Evolutionary conservation across 1,140 invertebrate species (phyloP), one percentile per base, ranked within the genome.

Genomic region (Dendroctonus valens): DNA sequence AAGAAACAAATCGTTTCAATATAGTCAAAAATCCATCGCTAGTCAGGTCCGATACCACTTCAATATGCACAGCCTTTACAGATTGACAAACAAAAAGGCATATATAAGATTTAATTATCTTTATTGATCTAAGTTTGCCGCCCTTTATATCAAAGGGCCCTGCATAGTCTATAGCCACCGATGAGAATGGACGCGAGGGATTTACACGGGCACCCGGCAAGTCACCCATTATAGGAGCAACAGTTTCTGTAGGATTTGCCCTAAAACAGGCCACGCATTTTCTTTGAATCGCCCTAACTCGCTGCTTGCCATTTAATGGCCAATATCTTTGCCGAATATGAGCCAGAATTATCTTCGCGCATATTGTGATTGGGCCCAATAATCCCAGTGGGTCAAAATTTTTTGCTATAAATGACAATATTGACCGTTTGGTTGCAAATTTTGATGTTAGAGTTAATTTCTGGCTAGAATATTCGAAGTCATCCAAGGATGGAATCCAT

Each of bases 111-210:
- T 65, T 65, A 6, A 69, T 46, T 39, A 60, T 5, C 40, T 59
- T 65, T 6, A n/a, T 38, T 4, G 7, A 37, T 15, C 62, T 37
- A 40, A 44, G 53, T 44, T 57, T 54, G 7, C 62, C 40, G 9
- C 53, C 62, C 48, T 65, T 65, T 39, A 68, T 46, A 5, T 59
- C 12, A 38, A 67, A 67, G 5, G 67, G 49, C 9, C 61, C 49
- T 39, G 72, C 46, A 42, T 80, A 67, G 5, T 70, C 51, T n/a
- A 70, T 62, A 42, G 0, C 59, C 71, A 46, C 58, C 52, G 6
- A 70, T 60, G 50, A 41, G 64, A 82, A 82, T 5, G 77, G 74
- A 7, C 71, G 61, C 0, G 69, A 46, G 5, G 69, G 65, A 0
- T 55, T 74, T 0, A 74, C 41, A 26, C 78, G 41, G 26, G 63